Conservation (phyloP, 2,113 vertebrate genomes). For the Entosphenus tridentatus region DNA sequence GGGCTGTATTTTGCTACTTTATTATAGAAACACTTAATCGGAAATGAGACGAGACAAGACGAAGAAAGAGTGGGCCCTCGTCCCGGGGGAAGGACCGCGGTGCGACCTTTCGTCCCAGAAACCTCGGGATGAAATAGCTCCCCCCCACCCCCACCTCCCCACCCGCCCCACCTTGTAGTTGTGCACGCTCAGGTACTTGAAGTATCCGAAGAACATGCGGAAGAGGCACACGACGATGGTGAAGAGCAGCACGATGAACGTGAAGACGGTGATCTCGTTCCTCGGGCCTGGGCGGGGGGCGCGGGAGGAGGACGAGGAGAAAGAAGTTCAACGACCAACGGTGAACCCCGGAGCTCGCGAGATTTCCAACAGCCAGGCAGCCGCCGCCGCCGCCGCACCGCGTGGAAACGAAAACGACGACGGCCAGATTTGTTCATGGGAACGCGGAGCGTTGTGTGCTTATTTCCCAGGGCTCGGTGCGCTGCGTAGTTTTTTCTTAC, state of each 20-base stretch:
- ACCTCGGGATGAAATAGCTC: too few species aligned
- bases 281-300: neutral
- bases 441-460: neutral
- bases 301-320: neutral
- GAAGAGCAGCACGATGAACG: neutral
- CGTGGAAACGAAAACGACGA: constrained; percentile 1
- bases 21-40: too few species aligned
- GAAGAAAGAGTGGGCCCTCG: too few species aligned
- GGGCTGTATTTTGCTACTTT: too few species aligned
- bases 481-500: too few species aligned
- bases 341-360: neutral
- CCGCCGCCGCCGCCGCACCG: neutral
- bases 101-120: too few species aligned
- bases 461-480: too few species aligned
- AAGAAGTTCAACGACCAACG: neutral
- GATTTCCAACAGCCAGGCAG: neutral
- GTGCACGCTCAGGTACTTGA: constrained; percentile 5
- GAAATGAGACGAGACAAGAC: too few species aligned
- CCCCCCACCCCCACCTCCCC: too few species aligned
- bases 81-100: too few species aligned
- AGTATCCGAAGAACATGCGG: neutral
- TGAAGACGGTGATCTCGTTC: constrained; percentile 1
- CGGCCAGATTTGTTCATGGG: neutral
- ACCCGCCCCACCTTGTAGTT: neutral
- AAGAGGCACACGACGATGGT: constrained; percentile 2